Percentiles rank a stretch among this genome's conserved stretches.
phyloP scores from a whole-genome alignment of 2,888 invertebrate species.

The Ophion obscuratus region DNA sequence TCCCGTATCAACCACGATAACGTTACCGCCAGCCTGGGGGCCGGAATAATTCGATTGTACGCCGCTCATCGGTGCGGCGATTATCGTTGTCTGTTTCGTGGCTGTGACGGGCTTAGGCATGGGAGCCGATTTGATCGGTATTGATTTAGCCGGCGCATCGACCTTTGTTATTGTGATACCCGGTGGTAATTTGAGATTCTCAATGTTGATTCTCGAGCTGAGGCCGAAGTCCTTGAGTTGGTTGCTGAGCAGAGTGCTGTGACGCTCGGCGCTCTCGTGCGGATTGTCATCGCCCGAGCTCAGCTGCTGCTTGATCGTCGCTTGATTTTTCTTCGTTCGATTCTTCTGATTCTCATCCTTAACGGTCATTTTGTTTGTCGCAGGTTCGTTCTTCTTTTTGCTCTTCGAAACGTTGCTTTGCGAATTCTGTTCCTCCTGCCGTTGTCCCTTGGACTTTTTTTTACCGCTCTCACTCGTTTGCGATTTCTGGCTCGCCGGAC shows the following conservation, averaged over 20 bases:
- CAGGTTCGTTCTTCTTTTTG: conserved; percentile 57
- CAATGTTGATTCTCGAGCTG: conserved; percentile 80
- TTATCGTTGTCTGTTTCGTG: conserved; percentile 82
- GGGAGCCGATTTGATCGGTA: conserved; percentile 79
- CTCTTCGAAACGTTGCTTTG: conserved; percentile 59
- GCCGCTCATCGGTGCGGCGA: conserved; percentile 82
- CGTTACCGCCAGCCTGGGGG: conserved; percentile 85
- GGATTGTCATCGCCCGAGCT: conserved; percentile 48
- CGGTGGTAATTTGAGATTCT: conserved; percentile 87
- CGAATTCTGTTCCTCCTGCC: conserved; percentile 68
- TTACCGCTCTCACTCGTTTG: conserved; percentile 64
- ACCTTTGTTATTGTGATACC: conserved; percentile 93
- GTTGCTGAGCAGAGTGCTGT: conserved; percentile 75
- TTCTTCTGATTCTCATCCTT: conserved; percentile 75
- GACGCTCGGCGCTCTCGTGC: conserved; percentile 66
- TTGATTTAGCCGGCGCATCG: conserved; percentile 83
- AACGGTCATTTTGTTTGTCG: conserved; percentile 63
- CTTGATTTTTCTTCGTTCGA: conserved; percentile 68
- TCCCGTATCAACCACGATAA: conserved; percentile 87
- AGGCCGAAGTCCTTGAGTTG: conserved; percentile 77
- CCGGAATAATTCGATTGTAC: conserved; percentile 78
- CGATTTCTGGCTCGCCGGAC: conserved; percentile 52
- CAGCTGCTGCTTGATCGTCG: conserved; percentile 71
- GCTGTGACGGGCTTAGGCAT: conserved; percentile 78
- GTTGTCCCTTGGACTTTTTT: conserved; percentile 67